Percentiles rank a stretch among this genome's conserved stretches.
Conservation (phyloP, 2,888 invertebrate genomes). For the Mayetiola destructor region DNA sequence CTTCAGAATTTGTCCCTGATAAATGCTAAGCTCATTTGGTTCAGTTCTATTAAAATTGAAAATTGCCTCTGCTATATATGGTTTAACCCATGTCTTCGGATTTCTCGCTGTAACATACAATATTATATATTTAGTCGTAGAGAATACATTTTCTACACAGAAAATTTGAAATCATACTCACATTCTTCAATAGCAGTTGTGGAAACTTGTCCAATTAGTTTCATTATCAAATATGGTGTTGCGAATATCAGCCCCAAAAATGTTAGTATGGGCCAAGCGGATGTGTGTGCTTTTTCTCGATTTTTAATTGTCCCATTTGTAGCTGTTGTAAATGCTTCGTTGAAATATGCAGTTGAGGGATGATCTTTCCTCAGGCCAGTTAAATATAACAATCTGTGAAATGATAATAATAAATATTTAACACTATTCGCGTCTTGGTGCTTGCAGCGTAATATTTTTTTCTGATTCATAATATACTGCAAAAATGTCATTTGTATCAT, state of each 20-base stretch:
- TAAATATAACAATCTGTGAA: conserved; percentile 29
- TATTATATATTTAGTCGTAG: background rate
- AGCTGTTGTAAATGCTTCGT: conserved; percentile 35
- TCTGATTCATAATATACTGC: background rate
- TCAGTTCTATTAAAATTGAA: conserved; percentile 60
- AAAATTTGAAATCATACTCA: conserved; percentile 29
- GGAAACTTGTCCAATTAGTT: conserved; percentile 49
- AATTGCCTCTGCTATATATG: conserved; percentile 50
- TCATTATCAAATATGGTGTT: conserved; percentile 83
- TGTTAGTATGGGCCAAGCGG: conserved; percentile 77
- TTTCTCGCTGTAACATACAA: conserved; percentile 40
- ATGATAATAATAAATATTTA: background rate
- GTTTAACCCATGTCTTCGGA: conserved; percentile 53
- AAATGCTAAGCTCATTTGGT: conserved; percentile 62
- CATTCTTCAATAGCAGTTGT: conserved; percentile 44
- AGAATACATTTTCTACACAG: background rate
- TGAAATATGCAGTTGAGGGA: conserved; percentile 33
- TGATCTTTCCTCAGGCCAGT: conserved; percentile 31
- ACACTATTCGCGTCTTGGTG: background rate
- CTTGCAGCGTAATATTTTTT: background rate
- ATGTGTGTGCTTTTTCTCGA: conserved; percentile 27
- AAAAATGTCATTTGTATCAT: background rate
- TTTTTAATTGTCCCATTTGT: conserved; percentile 32
- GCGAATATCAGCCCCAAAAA: conserved; percentile 81
- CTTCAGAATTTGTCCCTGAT: conserved; percentile 57